Base-by-base conservation (phyloP, 1,140 invertebrate genomes). In the Octopus sinensis region DNA sequence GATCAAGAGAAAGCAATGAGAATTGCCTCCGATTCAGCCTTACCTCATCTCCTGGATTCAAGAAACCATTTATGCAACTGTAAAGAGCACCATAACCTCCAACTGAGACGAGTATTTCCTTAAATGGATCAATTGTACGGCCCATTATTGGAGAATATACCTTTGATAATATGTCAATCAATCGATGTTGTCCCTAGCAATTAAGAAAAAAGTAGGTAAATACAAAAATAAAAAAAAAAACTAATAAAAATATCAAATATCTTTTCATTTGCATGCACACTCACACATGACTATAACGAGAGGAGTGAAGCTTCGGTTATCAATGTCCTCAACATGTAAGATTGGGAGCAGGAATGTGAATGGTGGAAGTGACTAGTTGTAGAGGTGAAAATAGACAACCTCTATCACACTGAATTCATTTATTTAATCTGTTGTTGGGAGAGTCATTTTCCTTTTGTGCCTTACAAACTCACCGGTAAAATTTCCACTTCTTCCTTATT, bases 1-100 rank as follows among this genome's bases (percentile, higher is more conserved):
- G 30, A 43, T 43, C 30, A 43, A 43, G 30, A 43, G 30, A 43
- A 43, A 43, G 30, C 30, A 43, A 43, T 43, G 3, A 43, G 30
- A 43, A 43, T 43, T 43, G 30, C 3, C 30, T 43, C 30, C 30
- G 3, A 76, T 17, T 10, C n/a, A 12, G 9, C 81, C 80, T 80
- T 81, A 92, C 96, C 90, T 99, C 96, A 91, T 94, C 93, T 30
- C 95, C 96, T 76, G 92, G 92, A 85, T 95, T 94, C 9, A 97
- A 93, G 87, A 96, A 94, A 51, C 97, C 97, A 91, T 95, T 91
- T 81, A 99, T 94, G 23, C 95, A 91, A 83, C 94, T 94, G 84
- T 89, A 91, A 76, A 92, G 87, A 6, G 93, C 95, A 90, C 98
- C 96, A 89, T 98, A 99, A 10, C 98, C 98, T 68, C 98, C 98